Base-by-base conservation (phyloP, 2,888 invertebrate species). In the Artemia sinica region DNA sequence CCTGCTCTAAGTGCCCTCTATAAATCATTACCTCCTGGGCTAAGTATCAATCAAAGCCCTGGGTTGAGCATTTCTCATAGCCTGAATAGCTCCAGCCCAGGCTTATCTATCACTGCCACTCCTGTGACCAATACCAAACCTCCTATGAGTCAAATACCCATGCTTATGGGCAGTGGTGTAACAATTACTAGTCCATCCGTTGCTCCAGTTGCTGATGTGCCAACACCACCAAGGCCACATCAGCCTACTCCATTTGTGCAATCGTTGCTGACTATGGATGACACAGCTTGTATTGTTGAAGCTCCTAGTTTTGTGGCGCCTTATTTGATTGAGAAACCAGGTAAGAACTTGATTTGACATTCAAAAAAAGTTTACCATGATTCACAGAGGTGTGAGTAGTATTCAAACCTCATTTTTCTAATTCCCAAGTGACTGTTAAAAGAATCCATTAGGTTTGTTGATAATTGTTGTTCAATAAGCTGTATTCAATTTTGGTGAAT, bases 251-350 rank as follows among this genome's bases (percentile, higher is more conserved):
- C 58, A 18, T 58, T 58, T 58, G 58, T 58, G 77, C 82, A 85
- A 58, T 74, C 72, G 71, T 73, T 72, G 73, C 90, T 90, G 0
- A 88, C 89, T 9, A 78, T 92, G 48, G 91, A 91, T 28, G 91
- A 92, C 76, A 91, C 92, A 74, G 91, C 91, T 87, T 91, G 87
- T 77, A 91, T 92, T 12, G 87, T 92, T 11, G 91, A 92, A 78
- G 91, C 91, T 49, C 91, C 92, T 8, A 91, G 91, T 41, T 91
- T 92, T 76, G 91, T 92, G 76, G 91, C 92, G 73, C 92, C 92
- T 66, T 92, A 92, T 77, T 89, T 92, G 41, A 91, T 91, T 78
- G 91, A 92, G 77, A 91, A 91, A 77, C 89, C 91, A 11, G 89
- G 91, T 1, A 77, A 86, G 8, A 85, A 28, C 28, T 28, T 28